Evolutionary conservation across 2,888 invertebrate genomes (phyloP), one percentile per base, ranked within the genome.

Genomic region (Myopa tessellatipennis): DNA sequence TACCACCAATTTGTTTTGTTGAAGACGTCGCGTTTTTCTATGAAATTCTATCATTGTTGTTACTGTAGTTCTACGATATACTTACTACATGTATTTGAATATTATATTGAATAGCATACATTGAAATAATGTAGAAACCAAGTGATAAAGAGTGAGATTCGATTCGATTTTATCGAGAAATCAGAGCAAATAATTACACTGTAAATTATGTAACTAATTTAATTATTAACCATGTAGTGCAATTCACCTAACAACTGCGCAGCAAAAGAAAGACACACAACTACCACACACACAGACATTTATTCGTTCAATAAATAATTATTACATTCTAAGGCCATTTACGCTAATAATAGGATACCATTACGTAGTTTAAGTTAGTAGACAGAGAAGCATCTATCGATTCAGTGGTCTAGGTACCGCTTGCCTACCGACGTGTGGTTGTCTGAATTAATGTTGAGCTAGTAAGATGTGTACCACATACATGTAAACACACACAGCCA

Each of bases 81-180:
- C n/a, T n/a, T 45, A 10, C 4, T 78, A 58, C 75, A 75, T 75
- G 36, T 40, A 75, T 60, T 65, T 74, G 63, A 7, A 65, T 60
- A 50, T 60, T 68, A 71, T 36, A 63, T 45, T 74, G 50, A 79
- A 78, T 80, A 82, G 81, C 80, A 80, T 80, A 81, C 72, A 77
- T 80, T 70, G 70, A 76, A 81, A 77, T 79, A 78, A 80, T 74
- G 72, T 73, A 78, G 82, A 83, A 85, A 83, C 83, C 86, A 87
- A 88, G 87, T 88, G 88, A 88, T 88, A 88, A 86, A 83, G 88
- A 88, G 88, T 88, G 88, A 88, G 88, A 88, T 88, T 87, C 85
- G 86, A 85, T 83, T 85, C 87, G 87, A 87, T 87, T 87, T 87
- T 87, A 87, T 84, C 60, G 40, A 76, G 36, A 71, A 65, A 55